Conservation (phyloP, 2,797 vertebrate genomes). For the Sus cebifrons region DNA sequence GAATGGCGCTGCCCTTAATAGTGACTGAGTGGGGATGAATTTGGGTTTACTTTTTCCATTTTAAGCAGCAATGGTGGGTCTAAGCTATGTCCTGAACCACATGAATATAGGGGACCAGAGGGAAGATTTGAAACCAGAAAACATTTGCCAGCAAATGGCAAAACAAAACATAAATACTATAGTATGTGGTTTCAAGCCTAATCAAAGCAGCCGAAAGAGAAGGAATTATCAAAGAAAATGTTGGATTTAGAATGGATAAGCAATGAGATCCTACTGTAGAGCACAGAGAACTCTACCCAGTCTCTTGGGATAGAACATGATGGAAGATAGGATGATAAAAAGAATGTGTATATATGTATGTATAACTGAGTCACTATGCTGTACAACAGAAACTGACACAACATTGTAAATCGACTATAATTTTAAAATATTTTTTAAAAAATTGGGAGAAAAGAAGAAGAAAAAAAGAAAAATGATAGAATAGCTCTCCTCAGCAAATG, state of each 20-base stretch:
- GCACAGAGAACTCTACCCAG: no score
- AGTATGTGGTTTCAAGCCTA: slow-evolving; percentile 18
- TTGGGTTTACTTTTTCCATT: slow-evolving; percentile 8
- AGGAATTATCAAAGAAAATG: not conserved
- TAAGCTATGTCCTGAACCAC: not conserved
- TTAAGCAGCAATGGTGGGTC: slow-evolving; percentile 18
- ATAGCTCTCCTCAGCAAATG: slow-evolving; percentile 22
- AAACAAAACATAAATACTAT: slow-evolving; percentile 54
- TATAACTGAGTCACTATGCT: no score
- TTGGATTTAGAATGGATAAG: no score
- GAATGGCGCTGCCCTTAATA: not conserved
- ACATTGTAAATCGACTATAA: no score
- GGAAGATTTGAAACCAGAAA: slow-evolving; percentile 62
- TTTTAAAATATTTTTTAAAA: no score
- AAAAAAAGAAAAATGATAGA: slow-evolving; percentile 5
- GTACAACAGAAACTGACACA: no score
- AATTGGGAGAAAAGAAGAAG: no score
- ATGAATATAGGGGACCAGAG: slow-evolving; percentile 27
- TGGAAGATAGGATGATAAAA: no score
- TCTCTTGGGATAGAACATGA: no score
- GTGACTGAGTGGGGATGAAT: slow-evolving; percentile 26
- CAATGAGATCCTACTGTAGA: no score
- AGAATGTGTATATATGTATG: no score
- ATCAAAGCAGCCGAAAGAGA: slow-evolving; percentile 36
- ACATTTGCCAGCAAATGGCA: slow-evolving; percentile 35